Evolutionary conservation across 2,888 invertebrate genomes (phyloP).

Genomic region (Harpalus rubripes): DNA sequence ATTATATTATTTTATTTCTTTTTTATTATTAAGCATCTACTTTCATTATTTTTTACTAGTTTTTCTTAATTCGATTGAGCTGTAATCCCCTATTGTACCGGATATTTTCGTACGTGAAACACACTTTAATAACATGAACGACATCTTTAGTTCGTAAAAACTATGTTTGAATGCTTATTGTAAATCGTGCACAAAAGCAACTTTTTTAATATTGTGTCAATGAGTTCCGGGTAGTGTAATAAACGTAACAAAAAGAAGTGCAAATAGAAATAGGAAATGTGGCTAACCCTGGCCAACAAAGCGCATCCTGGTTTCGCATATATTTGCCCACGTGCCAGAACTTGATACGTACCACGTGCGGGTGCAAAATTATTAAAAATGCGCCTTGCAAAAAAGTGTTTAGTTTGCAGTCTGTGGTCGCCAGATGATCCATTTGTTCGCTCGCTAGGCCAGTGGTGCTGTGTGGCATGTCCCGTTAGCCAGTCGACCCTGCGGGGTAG

Average conservation of each 20-base stretch:
- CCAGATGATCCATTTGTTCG: constrained; percentile 63
- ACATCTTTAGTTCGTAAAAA: too few species aligned
- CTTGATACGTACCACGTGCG: constrained; percentile 42
- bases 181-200: neutral
- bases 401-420: constrained; percentile 18
- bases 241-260: neutral
- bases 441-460: constrained; percentile 48
- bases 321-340: constrained; percentile 65
- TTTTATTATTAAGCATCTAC: too few species aligned
- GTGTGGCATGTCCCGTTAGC: constrained; percentile 56
- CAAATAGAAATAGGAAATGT: constrained; percentile 17
- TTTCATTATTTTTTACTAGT: too few species aligned
- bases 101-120: too few species aligned
- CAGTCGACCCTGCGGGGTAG: constrained; percentile 58
- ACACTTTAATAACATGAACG: too few species aligned
- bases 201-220: neutral
- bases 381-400: constrained; percentile 60
- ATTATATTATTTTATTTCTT: too few species aligned
- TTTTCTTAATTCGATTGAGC: too few species aligned
- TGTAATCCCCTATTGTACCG: too few species aligned
- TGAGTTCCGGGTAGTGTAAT: neutral
- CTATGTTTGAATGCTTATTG: too few species aligned
- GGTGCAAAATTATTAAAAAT: constrained; percentile 57
- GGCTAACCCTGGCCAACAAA: constrained; percentile 29
- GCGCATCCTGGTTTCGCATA: constrained; percentile 40